phyloP scores from a whole-genome alignment of 2,113 vertebrate species.

The Centropus bengalensis region DNA sequence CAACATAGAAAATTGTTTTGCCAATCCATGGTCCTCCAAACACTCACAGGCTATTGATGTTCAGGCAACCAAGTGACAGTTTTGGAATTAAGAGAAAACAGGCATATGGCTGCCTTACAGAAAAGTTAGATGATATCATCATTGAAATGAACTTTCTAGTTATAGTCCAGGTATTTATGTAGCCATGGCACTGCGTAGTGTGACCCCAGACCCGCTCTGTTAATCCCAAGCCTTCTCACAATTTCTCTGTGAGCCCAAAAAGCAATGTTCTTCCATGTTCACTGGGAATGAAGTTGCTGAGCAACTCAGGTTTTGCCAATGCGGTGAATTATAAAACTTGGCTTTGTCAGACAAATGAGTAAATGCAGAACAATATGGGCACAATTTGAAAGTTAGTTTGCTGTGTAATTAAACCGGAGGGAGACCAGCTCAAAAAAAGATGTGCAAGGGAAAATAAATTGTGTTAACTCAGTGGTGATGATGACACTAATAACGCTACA shows the following conservation, averaged over 20 bases:
- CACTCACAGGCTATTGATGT: background rate
- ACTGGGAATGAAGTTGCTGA: background rate
- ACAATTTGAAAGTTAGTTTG: background rate
- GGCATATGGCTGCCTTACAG: background rate
- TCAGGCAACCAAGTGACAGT: background rate
- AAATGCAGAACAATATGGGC: background rate
- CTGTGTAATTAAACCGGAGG: background rate
- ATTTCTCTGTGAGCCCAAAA: background rate
- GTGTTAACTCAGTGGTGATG: background rate
- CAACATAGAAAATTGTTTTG: background rate
- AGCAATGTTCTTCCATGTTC: background rate
- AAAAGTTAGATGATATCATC: background rate
- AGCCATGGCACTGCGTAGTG: no score
- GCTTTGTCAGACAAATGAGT: background rate
- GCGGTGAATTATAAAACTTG: background rate
- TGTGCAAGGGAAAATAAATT: background rate
- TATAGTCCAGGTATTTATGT: background rate
- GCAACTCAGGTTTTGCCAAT: background rate
- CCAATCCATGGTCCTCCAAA: background rate
- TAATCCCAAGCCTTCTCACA: background rate
- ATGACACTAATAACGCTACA: background rate
- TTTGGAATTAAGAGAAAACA: background rate
- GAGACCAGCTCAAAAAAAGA: background rate
- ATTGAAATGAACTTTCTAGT: background rate
- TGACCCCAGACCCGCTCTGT: background rate